Base-by-base conservation (phyloP, 2,888 invertebrate genomes). In the Trichogramma dendrolimi region DNA sequence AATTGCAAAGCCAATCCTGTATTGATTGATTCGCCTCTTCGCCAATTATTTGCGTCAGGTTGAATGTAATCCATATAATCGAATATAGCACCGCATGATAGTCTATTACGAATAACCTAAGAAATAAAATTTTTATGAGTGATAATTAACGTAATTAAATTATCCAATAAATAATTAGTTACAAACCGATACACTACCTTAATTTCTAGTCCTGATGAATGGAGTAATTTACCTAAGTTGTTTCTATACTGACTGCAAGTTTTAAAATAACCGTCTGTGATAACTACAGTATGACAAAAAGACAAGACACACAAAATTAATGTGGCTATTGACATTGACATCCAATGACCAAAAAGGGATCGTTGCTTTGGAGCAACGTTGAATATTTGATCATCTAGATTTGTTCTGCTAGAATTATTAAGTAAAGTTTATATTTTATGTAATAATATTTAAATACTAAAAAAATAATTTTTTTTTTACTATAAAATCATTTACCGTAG, bases 41-140 rank as follows among this genome's bases (percentile, higher is more conserved):
- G 81, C 68, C 85, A 84, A 67, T 86, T 85, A 55, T 84, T 86
- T 0, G 85, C 82, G 69, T 88, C 87, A 56, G 88, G 86, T 64
- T 90, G 88, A 63, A 92, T 80, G 71, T 89, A 92, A 75, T 92
- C 92, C 90, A 92, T 90, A 75, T 89, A 92, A 79, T 92, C 92
- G 69, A 86, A 87, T 55, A 91, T 84, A 0, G 90, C 86, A 62
- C 87, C 86, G 73, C 92, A 92, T 0, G 85, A 81, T 4, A 92
- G 79, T 8, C 92, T 85, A 63, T 83, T 82, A 71, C 86, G 84
- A 67, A 89, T 84, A 54, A 74, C 73, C 75, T 79, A 64, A n/a
- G 57, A 46, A 14, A 2, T 14, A 60, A 62, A 60, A 5, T 40
- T 43, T 43, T 27, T 10, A 49, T 42, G 42, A 10, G 40, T 4